Evolutionary conservation across 2,888 invertebrate genomes (phyloP).

Genomic region (Neoitamus cyanurus): DNA sequence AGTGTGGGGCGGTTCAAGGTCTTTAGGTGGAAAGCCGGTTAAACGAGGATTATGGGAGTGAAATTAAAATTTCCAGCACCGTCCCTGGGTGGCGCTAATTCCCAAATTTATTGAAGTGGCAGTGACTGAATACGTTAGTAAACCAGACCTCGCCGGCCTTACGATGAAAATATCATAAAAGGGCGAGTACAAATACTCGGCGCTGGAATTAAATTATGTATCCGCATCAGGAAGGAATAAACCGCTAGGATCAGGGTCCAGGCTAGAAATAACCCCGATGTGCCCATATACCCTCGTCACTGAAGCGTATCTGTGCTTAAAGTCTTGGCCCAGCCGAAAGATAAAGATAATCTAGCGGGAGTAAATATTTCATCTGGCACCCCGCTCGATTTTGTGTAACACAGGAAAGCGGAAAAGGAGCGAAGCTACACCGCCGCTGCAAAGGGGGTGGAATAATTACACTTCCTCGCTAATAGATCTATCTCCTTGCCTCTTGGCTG

Average conservation of each 20-base stretch:
- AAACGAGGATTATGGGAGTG: background rate
- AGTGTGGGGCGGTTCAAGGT: background rate
- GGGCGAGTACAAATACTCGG: background rate
- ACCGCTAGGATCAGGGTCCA: background rate
- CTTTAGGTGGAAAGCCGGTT: background rate
- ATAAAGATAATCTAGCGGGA: slow-evolving; percentile 14
- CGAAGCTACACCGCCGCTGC: background rate
- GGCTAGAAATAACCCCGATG: background rate
- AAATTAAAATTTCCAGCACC: background rate
- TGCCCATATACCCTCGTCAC: slow-evolving; percentile 1
- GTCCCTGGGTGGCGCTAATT: background rate
- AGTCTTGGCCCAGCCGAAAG: background rate
- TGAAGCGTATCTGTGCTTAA: background rate
- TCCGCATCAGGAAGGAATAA: background rate
- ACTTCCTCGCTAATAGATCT: background rate
- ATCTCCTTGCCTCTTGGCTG: background rate
- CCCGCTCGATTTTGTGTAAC: background rate
- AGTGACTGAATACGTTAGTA: background rate
- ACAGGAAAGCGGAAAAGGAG: background rate
- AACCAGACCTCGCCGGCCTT: background rate
- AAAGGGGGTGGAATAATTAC: background rate
- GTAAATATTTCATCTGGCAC: background rate
- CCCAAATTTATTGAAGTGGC: background rate
- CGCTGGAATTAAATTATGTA: background rate
- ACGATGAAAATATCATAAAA: background rate